Evolutionary conservation across 1,140 invertebrate species (phyloP), one percentile per base, ranked within the genome.

Genomic region (Pseudomyrmex sp.): DNA sequence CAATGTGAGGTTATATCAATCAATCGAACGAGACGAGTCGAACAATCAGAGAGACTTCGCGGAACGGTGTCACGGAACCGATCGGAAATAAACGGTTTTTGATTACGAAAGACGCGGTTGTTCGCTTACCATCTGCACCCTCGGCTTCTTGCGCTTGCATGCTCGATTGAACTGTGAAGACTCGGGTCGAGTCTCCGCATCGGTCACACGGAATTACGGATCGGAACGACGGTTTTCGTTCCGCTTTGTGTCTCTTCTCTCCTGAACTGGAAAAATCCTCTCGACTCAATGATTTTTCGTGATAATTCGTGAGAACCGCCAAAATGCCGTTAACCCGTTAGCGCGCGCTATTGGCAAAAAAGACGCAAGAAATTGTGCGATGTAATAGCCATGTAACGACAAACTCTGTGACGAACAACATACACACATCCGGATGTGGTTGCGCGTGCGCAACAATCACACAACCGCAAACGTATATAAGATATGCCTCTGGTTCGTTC

Each of bases 61-160:
- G 3, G 2, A 35, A 59, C 9, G 0, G 50, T 52, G 46, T 7
- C 26, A 5, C 8, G 0, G 18, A 52, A 4, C 5, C 9, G 12
- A 69, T 59, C 20, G 44, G 2, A 70, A 15, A 12, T 5, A 12
- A 44, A 1, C 20, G 15, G n/a, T 7, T 10, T 10, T 26, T 5
- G 2, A 65, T 1, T 13, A 23, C 13, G 12, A 7, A 44, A 44
- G 59, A 54, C 18, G 13, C 7, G 59, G 18, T 2, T 2, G 2
- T 85, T 84, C 76, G 76, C 83, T 26, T 76, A 91, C 90, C 89
- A 70, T 91, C 90, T n/a, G 90, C 90, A 50, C 84, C 89, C 61
- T 91, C 89, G 12, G 70, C 15, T 50, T 91, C 90, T 84, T 90
- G 90, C 23, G 54, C 23, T 76, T 90, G 89, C 90, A 90, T 90